Evolutionary conservation across 2,797 vertebrate genomes (phyloP).

Genomic region (Phataginus tricuspis): DNA sequence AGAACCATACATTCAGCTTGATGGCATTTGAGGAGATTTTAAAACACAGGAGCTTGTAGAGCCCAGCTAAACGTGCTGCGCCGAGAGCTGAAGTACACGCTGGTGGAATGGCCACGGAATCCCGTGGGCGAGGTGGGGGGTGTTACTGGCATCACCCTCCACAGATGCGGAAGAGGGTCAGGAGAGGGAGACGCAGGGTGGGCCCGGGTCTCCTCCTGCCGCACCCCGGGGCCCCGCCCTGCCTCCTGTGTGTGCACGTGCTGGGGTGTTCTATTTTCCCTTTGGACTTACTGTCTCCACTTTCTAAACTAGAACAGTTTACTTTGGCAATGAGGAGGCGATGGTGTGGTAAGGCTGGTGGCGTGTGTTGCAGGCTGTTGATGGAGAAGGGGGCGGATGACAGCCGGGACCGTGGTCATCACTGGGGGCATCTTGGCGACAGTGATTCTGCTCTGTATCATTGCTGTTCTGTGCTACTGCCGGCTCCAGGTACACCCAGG

Average conservation of each 20-base stretch:
- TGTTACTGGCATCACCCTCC: rapidly evolving
- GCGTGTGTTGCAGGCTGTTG: conserved; percentile 90
- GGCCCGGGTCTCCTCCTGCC: not conserved
- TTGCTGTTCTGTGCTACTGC: conserved; percentile 97
- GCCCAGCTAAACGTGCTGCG: rapidly evolving
- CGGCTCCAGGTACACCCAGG: conserved; percentile 93
- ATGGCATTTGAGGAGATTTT: rapidly evolving
- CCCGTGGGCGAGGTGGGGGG: rapidly evolving
- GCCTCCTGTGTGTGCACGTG: rapidly evolving
- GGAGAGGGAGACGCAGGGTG: not conserved
- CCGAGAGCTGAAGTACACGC: rapidly evolving
- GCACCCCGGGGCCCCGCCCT: rapidly evolving
- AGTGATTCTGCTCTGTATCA: conserved; percentile 97
- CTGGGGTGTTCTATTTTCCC: rapidly evolving
- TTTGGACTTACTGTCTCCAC: rapidly evolving
- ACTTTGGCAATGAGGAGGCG: rapidly evolving
- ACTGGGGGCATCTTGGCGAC: conserved; percentile 98
- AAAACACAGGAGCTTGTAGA: rapidly evolving
- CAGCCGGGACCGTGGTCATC: conserved; percentile 99
- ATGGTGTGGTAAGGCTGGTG: rapidly evolving
- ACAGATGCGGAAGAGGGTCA: not conserved
- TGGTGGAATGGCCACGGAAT: rapidly evolving
- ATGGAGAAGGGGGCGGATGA: conserved; percentile 99
- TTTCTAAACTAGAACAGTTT: rapidly evolving
- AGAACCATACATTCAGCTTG: rapidly evolving